Percentiles rank a stretch among this genome's conserved stretches.
Conservation (phyloP, 2,888 invertebrate species). For the Nymphalis urticae region DNA sequence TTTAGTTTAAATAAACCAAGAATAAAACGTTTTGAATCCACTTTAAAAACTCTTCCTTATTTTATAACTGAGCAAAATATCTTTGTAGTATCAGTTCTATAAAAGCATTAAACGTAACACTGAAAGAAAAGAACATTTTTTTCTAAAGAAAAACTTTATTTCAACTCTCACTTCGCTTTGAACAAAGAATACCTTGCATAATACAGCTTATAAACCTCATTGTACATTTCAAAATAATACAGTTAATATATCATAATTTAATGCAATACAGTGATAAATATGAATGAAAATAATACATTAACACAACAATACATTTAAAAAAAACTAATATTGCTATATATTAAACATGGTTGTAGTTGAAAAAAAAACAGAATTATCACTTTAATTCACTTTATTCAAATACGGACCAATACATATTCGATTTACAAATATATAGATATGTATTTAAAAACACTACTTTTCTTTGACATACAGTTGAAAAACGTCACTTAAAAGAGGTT, state of each 20-base stretch:
- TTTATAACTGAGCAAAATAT: constrained; percentile 32
- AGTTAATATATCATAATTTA: neutral
- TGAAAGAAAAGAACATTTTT: constrained; percentile 17
- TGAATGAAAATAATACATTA: no score
- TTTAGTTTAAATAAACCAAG: constrained; percentile 61
- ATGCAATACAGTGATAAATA: no score
- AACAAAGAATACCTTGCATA: constrained; percentile 9
- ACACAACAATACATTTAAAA: no score
- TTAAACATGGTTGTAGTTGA: no score
- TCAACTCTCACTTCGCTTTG: constrained; percentile 13
- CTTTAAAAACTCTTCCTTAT: constrained; percentile 47
- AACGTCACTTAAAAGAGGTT: neutral
- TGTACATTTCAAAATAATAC: neutral
- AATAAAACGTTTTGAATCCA: constrained; percentile 58
- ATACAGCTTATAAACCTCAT: constrained; percentile 5
- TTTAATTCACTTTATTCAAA: no score
- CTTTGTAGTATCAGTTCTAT: constrained; percentile 23
- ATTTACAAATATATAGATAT: no score
- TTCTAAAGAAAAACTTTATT: constrained; percentile 15
- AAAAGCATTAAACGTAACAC: constrained; percentile 25
- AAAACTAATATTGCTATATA: no score
- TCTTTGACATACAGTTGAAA: no score
- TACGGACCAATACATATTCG: no score
- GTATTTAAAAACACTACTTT: no score
- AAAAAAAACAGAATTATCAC: no score